Percentiles rank a stretch among this genome's conserved stretches.
Conservation (phyloP, 2,113 vertebrate species). For the Rhinogobius similis region DNA sequence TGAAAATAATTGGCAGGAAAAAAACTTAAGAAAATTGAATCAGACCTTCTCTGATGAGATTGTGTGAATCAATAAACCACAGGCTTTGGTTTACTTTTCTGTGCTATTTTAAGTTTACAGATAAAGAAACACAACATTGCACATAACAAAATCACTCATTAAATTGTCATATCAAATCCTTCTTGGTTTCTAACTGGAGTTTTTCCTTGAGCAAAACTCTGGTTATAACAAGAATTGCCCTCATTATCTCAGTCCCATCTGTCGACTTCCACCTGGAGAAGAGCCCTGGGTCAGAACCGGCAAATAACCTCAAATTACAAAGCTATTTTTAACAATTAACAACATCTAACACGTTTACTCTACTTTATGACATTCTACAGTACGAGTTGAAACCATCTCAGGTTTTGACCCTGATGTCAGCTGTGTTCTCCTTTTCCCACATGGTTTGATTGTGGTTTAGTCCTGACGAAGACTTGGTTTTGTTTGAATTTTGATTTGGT, state of each 20-base stretch:
- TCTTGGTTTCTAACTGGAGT: conserved; percentile 52
- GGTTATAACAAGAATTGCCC: conserved; percentile 49
- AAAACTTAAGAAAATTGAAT: no score
- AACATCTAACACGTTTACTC: background rate
- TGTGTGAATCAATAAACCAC: no score
- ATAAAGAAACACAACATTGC: background rate
- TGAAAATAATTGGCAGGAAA: no score
- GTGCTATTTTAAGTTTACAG: background rate
- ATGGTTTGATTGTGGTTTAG: no score
- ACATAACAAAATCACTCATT: conserved; percentile 10
- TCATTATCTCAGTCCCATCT: conserved; percentile 70
- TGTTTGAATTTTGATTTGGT: no score
- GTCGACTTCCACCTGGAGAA: conserved; percentile 62
- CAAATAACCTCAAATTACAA: conserved; percentile 7
- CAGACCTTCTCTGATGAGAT: no score
- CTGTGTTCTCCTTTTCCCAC: no score
- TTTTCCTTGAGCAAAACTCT: conserved; percentile 47
- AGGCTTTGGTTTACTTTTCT: no score
- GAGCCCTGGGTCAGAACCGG: background rate
- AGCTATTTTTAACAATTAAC: conserved; percentile 15
- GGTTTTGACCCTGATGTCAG: no score
- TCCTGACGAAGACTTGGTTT: no score
- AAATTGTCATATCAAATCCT: conserved; percentile 14
- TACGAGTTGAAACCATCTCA: background rate
- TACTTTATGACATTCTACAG: no score